Evolutionary conservation across 2,888 invertebrate genomes (phyloP), one percentile per base, ranked within the genome.

Genomic region (Tachina grossa): DNA sequence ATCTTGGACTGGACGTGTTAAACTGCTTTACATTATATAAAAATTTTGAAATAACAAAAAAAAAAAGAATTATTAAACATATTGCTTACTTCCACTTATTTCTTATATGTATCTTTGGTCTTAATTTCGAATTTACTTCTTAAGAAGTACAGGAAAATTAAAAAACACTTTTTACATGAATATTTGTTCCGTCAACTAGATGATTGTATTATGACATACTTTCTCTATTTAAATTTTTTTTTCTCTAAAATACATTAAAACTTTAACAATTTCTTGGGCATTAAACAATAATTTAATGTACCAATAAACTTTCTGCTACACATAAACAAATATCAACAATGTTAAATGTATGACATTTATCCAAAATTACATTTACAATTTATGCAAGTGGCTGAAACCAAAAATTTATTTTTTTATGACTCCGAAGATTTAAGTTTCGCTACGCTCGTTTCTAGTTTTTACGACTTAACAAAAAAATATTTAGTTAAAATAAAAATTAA

Each of bases 161-260:
- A 4, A 63, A 22, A 63, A 22, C 5, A 65, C 45, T 39, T 47
- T 72, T 72, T 59, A 59, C 16, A 16, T 57, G 59, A 72, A 39
- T 45, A 4, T 31, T 31, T 31, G 31, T 5, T 49, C 47, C 22
- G 22, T 22, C 22, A 61, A 61, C 61, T 61, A 61, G 49, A 55
- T 22, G 43, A 53, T 39, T 78, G 10, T 65, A 65, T 82, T 82
- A 75, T 81, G 69, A 53, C 68, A 69, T 75, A 82, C 75, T 82
- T 82, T 82, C 81, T 75, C 75, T 72, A 14, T 43, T 31, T 9
- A 59, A 10, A 19, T 9, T 14, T 61, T 19, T 49, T 49, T 71
- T 57, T 65, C n/a, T 55, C 57, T 39, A 9, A 49, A 19, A 45
- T 31, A 51, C 59, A 51, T 65, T 19, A 53, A 43, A 22, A 31